Evolutionary conservation across 2,888 invertebrate species (phyloP).

Genomic region (Salticus scenicus): DNA sequence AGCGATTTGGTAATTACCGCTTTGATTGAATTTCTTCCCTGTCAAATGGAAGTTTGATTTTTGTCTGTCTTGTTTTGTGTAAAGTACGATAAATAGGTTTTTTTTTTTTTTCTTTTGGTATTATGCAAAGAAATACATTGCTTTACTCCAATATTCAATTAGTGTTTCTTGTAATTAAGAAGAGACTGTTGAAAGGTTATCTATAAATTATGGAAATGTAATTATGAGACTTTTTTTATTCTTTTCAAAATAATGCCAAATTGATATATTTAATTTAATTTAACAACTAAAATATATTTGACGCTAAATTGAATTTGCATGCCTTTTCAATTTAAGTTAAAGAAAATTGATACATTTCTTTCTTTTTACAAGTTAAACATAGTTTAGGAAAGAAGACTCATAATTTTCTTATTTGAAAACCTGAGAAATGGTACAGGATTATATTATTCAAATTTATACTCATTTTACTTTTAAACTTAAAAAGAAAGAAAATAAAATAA

Average conservation of each 20-base stretch:
- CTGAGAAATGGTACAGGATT: no score
- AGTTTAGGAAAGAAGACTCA: no score
- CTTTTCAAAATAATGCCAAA: neutral
- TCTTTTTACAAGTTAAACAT: no score
- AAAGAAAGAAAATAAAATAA: no score
- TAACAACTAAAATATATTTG: neutral
- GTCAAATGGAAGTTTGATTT: neutral
- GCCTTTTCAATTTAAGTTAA: no score
- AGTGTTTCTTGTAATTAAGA: neutral
- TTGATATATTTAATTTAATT: no score
- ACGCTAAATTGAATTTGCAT: neutral
- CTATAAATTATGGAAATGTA: neutral
- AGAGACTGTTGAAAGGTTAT: neutral
- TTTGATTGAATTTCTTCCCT: neutral
- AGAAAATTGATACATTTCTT: no score
- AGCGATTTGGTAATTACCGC: neutral
- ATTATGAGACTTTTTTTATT: neutral
- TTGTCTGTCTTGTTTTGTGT: neutral
- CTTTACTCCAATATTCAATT: neutral
- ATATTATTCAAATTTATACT: no score
- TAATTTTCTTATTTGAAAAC: no score
- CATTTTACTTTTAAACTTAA: no score
- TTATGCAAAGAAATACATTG: neutral
- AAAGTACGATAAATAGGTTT: neutral
- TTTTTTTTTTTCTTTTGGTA: neutral